Percentiles rank a stretch among this genome's conserved stretches.
Conservation (phyloP, 2,113 vertebrate genomes). For the Centropristis striata region DNA sequence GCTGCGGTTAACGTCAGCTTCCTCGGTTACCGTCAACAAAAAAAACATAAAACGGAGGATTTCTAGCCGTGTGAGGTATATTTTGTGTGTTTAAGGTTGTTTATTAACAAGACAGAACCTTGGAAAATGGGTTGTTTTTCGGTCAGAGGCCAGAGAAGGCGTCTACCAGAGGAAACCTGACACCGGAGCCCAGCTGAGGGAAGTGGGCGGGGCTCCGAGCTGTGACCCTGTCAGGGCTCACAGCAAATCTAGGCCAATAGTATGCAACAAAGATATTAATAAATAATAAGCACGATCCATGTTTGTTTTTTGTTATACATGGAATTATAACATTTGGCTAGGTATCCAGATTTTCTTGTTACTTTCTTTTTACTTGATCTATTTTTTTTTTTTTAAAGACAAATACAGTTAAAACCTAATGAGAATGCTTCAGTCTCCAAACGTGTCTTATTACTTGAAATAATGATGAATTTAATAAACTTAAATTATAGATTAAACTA, state of each 20-base stretch:
- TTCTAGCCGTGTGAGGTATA: fast-evolving
- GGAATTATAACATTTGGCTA: no score
- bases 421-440: no score
- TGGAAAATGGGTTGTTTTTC: conserved; percentile 41
- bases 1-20: conserved; percentile 18
- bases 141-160: conserved; percentile 58
- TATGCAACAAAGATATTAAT: background rate
- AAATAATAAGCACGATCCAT: background rate
- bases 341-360: no score
- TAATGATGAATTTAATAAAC: no score
- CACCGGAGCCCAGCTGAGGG: conserved; percentile 79
- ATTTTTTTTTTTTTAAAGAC: no score
- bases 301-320: no score
- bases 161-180: conserved; percentile 77
- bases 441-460: no score
- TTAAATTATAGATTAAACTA: no score
- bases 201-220: conserved; percentile 67
- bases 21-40: background rate
- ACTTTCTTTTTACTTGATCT: no score
- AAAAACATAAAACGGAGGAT: fast-evolving
- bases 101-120: background rate
- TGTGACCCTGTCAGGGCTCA: background rate
- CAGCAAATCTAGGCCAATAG: conserved; percentile 17
- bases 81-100: conserved; percentile 2
- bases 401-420: no score